These are phyloP conservation scores for Adelosebastes latens DNA, from an alignment of 2,797 vertebrate genomes.

Conservation along the genomic window DNA sequence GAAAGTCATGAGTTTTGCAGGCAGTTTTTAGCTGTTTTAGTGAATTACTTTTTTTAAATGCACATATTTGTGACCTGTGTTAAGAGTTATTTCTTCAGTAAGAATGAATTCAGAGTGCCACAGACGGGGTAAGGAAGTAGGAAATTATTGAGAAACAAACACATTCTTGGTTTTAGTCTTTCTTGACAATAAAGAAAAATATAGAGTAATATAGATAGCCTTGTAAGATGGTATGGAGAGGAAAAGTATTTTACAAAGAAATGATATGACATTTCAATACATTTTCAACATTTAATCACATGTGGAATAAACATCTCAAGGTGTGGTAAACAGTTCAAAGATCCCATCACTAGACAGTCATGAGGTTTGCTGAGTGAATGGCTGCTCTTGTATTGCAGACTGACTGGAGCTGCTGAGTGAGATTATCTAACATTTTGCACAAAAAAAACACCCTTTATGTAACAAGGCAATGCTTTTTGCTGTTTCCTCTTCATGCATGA, in stretches of 20 bases:
- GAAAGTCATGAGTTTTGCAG: background rate
- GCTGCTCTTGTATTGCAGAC: conserved; percentile 8
- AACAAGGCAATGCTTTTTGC: conserved; percentile 8
- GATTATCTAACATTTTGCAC: conserved; percentile 46
- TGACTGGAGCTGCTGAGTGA: background rate
- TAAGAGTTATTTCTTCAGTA: background rate
- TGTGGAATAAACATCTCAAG: background rate
- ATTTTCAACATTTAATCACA: background rate
- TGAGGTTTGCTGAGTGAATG: conserved; percentile 26
- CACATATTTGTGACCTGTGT: background rate
- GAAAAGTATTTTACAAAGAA: background rate
- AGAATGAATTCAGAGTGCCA: background rate
- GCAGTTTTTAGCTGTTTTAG: background rate
- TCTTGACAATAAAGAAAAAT: background rate
- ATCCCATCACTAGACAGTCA: conserved; percentile 15
- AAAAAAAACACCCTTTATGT: conserved; percentile 22
- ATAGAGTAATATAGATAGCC: background rate
- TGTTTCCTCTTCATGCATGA: conserved; percentile 25
- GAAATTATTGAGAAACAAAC: background rate
- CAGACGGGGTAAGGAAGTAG: background rate
- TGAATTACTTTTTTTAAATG: background rate
- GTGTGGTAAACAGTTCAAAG: background rate
- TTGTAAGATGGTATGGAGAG: background rate
- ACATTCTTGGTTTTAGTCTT: background rate
- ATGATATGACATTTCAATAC: background rate